phyloP scores from a whole-genome alignment of 2,888 invertebrate species.

The Heliconius cydno region DNA sequence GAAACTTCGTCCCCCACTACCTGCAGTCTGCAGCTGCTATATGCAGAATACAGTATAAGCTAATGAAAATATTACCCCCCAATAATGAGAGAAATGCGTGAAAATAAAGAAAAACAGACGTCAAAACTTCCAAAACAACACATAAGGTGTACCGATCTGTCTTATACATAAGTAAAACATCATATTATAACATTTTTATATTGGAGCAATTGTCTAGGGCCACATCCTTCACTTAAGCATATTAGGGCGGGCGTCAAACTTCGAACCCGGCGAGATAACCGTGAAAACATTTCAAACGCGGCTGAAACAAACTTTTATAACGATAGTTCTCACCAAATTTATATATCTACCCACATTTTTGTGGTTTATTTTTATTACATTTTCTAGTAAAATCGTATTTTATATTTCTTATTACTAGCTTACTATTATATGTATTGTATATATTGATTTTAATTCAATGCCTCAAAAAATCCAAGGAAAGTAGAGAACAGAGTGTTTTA shows the following conservation, averaged over 20 bases:
- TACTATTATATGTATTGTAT: no score
- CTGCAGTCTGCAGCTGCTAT: no score
- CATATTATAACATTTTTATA: constrained; percentile 43
- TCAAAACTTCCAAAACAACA: not conserved
- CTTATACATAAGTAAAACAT: constrained; percentile 32
- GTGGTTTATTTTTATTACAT: constrained; percentile 17
- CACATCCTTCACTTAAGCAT: constrained; percentile 81
- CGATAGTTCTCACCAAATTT: constrained; percentile 62
- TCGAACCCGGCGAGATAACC: constrained; percentile 67
- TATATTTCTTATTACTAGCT: no score
- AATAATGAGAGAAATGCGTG: not conserved
- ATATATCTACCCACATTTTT: constrained; percentile 17
- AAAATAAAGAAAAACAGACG: not conserved
- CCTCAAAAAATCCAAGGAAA: no score
- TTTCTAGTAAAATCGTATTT: not conserved
- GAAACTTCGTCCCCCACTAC: no score
- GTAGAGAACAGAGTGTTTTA: no score
- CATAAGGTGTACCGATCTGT: constrained; percentile 26
- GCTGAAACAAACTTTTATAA: constrained; percentile 68
- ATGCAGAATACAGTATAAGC: no score
- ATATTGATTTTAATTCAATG: no score
- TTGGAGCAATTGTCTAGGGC: constrained; percentile 72
- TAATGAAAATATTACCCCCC: not conserved
- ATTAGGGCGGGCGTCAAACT: constrained; percentile 73
- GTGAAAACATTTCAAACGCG: constrained; percentile 75